Conservation (phyloP, 2,797 vertebrate genomes). For the Xenopus petersii region DNA sequence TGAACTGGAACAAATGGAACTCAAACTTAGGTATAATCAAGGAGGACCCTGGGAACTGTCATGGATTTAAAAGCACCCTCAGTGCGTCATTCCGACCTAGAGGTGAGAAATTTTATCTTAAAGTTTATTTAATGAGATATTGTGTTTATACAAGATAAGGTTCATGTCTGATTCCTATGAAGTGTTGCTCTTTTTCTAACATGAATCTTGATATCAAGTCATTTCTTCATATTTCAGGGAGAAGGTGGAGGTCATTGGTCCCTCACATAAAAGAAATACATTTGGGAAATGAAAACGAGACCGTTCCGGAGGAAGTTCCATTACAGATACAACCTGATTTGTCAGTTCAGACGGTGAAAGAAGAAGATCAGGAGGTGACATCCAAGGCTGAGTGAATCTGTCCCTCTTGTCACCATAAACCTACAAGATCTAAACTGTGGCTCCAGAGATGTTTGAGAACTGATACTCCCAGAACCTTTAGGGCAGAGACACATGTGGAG, state of each 20-base stretch:
- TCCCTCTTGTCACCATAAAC: too few species aligned
- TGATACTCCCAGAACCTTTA: too few species aligned
- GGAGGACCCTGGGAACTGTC: slow-evolving; percentile 81
- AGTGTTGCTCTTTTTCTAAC: too few species aligned
- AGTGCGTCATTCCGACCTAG: slow-evolving; percentile 67
- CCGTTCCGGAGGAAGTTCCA: slow-evolving; percentile 55
- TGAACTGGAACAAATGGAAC: slow-evolving; percentile 98
- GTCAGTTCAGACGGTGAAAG: slow-evolving; percentile 61
- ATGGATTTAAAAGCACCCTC: slow-evolving; percentile 60
- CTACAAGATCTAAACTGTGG: too few species aligned
- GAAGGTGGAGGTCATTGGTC: slow-evolving; percentile 71
- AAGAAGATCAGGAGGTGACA: slow-evolving; percentile 56
- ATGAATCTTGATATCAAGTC: neutral
- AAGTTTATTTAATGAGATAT: too few species aligned
- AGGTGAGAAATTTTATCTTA: slow-evolving; percentile 59
- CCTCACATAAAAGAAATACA: slow-evolving; percentile 68
- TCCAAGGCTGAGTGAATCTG: slow-evolving; percentile 46
- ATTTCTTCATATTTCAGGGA: slow-evolving; percentile 64
- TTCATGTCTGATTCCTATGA: too few species aligned
- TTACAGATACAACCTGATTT: slow-evolving; percentile 59
- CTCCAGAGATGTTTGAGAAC: too few species aligned
- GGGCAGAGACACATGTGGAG: too few species aligned
- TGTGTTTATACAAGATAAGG: too few species aligned
- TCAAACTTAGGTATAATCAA: slow-evolving; percentile 84
- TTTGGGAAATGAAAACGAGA: slow-evolving; percentile 59